These are phyloP conservation scores for Phymorhynchus buccinoides DNA, from an alignment of 1,140 invertebrate species.

Conservation along the genomic window DNA sequence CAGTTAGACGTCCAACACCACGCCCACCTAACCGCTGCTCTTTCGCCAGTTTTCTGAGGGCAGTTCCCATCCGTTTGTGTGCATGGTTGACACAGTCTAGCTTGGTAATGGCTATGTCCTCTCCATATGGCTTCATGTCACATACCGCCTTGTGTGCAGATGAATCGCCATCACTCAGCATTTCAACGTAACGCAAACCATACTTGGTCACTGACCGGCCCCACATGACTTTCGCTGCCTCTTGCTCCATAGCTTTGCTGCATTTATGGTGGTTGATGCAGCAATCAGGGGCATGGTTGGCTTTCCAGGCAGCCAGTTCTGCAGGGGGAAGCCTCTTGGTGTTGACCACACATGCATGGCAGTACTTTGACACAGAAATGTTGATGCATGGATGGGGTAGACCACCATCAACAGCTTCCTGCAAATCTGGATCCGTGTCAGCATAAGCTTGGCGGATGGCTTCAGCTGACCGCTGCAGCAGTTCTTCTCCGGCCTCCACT, in stretches of 20 bases:
- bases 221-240: conserved; percentile 1
- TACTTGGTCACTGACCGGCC: background rate
- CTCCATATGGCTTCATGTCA: background rate
- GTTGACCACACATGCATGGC: background rate
- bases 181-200: background rate
- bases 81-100: conserved; percentile 19
- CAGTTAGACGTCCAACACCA: background rate
- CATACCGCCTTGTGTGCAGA: background rate
- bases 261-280: background rate
- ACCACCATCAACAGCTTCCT: background rate
- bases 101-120: background rate
- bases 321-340: background rate
- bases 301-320: background rate
- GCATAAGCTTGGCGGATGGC: background rate
- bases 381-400: background rate
- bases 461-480: background rate
- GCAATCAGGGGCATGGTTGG: background rate
- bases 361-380: conserved; percentile 19
- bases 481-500: background rate
- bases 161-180: conserved; percentile 15
- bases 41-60: background rate
- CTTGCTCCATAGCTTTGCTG: background rate
- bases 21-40: background rate
- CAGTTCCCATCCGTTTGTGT: background rate
- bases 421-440: background rate